phyloP scores from a whole-genome alignment of 1,140 invertebrate species.

The Heliconius eleuchia region DNA sequence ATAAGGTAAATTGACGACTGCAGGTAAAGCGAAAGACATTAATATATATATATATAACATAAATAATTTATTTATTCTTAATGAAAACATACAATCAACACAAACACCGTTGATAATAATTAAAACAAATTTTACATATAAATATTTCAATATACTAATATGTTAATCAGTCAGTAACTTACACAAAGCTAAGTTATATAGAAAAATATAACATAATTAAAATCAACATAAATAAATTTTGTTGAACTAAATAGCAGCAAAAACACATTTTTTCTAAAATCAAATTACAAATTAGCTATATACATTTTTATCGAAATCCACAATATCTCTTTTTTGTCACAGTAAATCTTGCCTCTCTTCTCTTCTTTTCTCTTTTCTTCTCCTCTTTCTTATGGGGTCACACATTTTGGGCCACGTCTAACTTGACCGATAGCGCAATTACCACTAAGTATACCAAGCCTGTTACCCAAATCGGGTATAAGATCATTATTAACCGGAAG shows the following conservation, averaged over 20 bases:
- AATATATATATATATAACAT: not conserved
- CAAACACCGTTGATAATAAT: not conserved
- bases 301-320: no score
- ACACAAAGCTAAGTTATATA: not conserved
- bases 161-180: constrained; percentile 3
- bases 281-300: no score
- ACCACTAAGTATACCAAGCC: constrained; percentile 26
- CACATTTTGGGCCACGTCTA: constrained; percentile 37
- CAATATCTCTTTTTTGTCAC: no score
- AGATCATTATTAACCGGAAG: constrained; percentile 18
- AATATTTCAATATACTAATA: not conserved
- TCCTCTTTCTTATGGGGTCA: not conserved
- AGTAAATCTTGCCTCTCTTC: no score
- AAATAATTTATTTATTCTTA: not conserved
- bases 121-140: not conserved
- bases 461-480: constrained; percentile 36
- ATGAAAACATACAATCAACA: not conserved
- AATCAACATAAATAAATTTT: not conserved
- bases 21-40: not conserved
- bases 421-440: constrained; percentile 37
- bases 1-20: not conserved
- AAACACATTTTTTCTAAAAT: not conserved
- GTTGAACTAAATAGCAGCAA: constrained; percentile 3
- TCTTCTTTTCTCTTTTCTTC: not conserved
- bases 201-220: not conserved